These are phyloP conservation scores for Gasteruption jaculator DNA, from an alignment of 2,888 invertebrate species.

Conservation along the genomic window DNA sequence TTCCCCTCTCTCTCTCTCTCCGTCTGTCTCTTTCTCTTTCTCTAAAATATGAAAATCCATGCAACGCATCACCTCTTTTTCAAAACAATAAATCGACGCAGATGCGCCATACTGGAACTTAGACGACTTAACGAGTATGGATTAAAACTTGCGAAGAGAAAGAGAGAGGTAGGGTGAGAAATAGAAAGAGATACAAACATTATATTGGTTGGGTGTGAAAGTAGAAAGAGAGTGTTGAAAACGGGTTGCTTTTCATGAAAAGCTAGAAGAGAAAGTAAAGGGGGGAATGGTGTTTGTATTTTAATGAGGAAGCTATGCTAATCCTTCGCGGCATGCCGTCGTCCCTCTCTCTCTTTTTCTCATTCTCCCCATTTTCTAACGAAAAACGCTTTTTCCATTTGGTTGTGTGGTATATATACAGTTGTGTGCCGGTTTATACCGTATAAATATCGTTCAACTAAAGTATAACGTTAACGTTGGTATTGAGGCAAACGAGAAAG, in stretches of 20 bases:
- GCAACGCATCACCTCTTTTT: conserved; percentile 13
- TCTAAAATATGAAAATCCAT: conserved; percentile 19
- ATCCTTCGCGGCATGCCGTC: conserved; percentile 42
- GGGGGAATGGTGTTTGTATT: conserved; percentile 48
- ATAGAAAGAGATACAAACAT: neutral
- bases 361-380: conserved; percentile 19
- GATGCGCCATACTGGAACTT: conserved; percentile 42
- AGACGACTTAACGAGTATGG: conserved; percentile 49
- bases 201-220: conserved; percentile 18
- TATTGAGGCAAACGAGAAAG: conserved; percentile 18
- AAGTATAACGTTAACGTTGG: no score
- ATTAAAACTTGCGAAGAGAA: conserved; percentile 43
- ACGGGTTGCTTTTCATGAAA: conserved; percentile 32
- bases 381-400: conserved; percentile 40
- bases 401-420: no score
- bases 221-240: conserved; percentile 18
- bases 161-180: neutral
- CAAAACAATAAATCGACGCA: conserved; percentile 43
- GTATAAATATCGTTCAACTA: no score
- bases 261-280: conserved; percentile 23
- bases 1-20: conserved; percentile 4
- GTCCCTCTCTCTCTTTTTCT: conserved; percentile 15
- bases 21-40: neutral
- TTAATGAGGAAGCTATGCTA: conserved; percentile 51
- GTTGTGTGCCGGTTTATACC: conserved; percentile 16